Evolutionary conservation across 2,113 vertebrate genomes (phyloP).

Genomic region (Rhinichthys klamathensis): DNA sequence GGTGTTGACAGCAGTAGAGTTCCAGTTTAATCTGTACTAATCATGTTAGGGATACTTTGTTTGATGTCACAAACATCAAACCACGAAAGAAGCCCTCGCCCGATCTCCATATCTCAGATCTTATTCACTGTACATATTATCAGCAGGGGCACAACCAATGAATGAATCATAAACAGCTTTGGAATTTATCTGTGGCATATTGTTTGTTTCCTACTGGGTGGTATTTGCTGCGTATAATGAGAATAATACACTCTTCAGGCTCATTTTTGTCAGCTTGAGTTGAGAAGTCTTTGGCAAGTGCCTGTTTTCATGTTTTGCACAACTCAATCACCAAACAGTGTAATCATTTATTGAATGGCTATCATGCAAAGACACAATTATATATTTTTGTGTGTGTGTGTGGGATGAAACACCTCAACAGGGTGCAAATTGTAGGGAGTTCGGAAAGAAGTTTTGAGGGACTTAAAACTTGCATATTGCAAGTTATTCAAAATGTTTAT

Average conservation of each 20-base stretch:
- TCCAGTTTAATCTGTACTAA: not conserved
- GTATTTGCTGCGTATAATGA: not conserved
- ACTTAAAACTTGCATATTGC: not conserved
- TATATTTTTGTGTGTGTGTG: no score
- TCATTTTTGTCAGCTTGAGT: not conserved
- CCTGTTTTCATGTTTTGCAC: not conserved
- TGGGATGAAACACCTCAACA: not conserved
- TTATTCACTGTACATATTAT: slow-evolving; percentile 17
- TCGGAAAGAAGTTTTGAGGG: not conserved
- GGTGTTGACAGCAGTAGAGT: not conserved
- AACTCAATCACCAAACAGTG: not conserved
- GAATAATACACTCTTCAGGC: not conserved
- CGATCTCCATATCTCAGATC: slow-evolving; percentile 22
- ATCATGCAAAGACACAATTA: not conserved
- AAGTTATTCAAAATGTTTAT: not conserved
- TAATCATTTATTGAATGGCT: not conserved
- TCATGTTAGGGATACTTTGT: slow-evolving; percentile 22
- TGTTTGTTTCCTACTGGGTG: slow-evolving; percentile 1
- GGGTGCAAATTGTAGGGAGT: not conserved
- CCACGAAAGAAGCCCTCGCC: not conserved
- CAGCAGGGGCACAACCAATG: not conserved
- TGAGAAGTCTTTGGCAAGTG: not conserved
- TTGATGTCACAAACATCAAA: slow-evolving; percentile 18
- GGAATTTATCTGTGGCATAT: not conserved
- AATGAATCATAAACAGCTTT: slow-evolving; percentile 3